Evolutionary conservation across 1,140 invertebrate species (phyloP).

Genomic region (Caerostris darwini): DNA sequence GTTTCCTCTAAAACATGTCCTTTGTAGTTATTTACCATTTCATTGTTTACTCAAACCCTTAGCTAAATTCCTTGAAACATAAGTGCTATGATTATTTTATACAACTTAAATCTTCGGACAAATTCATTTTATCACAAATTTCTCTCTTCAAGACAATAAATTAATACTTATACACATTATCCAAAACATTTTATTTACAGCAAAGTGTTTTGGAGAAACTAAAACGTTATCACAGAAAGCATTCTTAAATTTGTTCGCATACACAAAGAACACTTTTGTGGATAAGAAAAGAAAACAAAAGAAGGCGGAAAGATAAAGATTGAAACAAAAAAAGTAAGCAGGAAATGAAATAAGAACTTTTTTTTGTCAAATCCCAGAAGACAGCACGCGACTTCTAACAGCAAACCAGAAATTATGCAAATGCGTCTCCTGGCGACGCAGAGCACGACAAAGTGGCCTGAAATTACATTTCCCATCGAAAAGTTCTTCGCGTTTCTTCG

Average conservation of each 20-base stretch:
- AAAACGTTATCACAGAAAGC: background rate
- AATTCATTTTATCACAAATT: too few species aligned
- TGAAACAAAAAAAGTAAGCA: background rate
- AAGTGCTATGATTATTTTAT: too few species aligned
- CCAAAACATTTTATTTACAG: too few species aligned
- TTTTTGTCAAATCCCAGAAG: background rate
- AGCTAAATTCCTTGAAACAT: too few species aligned
- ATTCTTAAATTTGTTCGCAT: background rate
- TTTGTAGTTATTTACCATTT: too few species aligned
- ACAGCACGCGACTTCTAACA: slow-evolving; percentile 9
- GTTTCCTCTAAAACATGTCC: too few species aligned
- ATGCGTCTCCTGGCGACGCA: slow-evolving; percentile 28
- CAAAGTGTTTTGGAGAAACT: too few species aligned
- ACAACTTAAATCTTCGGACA: too few species aligned
- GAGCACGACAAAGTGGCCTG: slow-evolving; percentile 23
- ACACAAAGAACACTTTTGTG: background rate
- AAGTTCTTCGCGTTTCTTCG: background rate
- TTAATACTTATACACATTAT: too few species aligned
- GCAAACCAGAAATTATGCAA: slow-evolving; percentile 32
- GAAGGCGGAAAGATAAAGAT: background rate
- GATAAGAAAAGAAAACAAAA: background rate
- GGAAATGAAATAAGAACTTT: background rate
- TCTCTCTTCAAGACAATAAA: too few species aligned
- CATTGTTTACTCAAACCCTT: too few species aligned
- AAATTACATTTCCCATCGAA: slow-evolving; percentile 20